These are phyloP conservation scores for Oostethus manadensis DNA, from an alignment of 2,113 vertebrate species.

Conservation along the genomic window DNA sequence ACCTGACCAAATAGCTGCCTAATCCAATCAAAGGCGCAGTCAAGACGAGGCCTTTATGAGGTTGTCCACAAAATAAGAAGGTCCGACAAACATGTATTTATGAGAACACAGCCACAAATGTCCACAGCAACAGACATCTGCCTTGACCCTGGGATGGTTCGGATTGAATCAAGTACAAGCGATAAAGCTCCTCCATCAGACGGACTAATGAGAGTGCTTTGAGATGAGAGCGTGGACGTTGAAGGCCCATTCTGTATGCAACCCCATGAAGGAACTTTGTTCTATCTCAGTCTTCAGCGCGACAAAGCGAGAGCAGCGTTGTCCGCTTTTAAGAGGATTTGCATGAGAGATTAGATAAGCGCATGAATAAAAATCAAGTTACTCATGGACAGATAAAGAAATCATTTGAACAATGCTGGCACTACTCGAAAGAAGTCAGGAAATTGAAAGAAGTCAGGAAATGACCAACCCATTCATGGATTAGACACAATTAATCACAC, in stretches of 20 bases:
- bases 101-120: neutral
- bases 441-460: too few relatives aligned
- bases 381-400: too few relatives aligned
- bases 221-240: neutral
- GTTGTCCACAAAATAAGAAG: conserved; percentile 1
- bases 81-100: conserved; percentile 5
- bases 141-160: neutral
- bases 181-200: conserved; percentile 2
- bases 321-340: conserved; percentile 7
- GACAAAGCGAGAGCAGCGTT: neutral
- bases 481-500: too few relatives aligned
- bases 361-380: too few relatives aligned
- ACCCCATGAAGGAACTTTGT: neutral
- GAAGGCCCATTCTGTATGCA: neutral
- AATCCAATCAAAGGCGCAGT: neutral
- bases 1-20: conserved; percentile 11
- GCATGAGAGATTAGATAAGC: too few relatives aligned
- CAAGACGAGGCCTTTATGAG: conserved; percentile 18
- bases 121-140: neutral
- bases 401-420: too few relatives aligned
- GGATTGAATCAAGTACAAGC: conserved; percentile 11
- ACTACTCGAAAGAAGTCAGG: too few relatives aligned
- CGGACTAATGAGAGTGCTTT: conserved; percentile 5
- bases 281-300: conserved; percentile 19
- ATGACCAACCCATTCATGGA: too few relatives aligned